Percentiles rank a stretch among this genome's conserved stretches.
Conservation (phyloP, 1,140 invertebrate species). For the Contarinia nasturtii region DNA sequence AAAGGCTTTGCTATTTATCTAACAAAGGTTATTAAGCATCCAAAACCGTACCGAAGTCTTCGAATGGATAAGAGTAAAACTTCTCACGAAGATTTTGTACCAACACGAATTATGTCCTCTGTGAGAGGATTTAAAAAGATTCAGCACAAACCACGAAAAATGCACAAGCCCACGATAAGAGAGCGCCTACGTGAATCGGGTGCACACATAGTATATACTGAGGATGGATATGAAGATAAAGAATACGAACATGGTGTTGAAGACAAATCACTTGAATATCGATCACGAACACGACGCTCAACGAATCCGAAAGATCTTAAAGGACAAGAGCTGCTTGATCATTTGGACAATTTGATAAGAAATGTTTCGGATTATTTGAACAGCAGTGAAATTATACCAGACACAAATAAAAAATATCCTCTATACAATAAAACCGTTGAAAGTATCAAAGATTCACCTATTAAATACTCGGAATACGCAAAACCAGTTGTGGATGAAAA, state of each 20-base stretch:
- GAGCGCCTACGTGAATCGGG: conserved; percentile 49
- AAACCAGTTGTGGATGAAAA: conserved; percentile 1
- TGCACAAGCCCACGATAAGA: conserved; percentile 36
- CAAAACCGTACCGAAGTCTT: too few relatives aligned
- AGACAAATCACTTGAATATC: conserved; percentile 41
- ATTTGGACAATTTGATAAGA: background rate
- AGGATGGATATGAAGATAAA: conserved; percentile 59
- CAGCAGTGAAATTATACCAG: background rate
- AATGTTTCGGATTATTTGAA: background rate
- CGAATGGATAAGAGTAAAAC: conserved; percentile 12
- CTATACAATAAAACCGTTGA: background rate
- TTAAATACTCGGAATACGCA: background rate
- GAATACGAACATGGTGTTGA: conserved; percentile 57
- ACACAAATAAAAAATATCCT: background rate
- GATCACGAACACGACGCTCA: conserved; percentile 3
- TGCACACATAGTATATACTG: conserved; percentile 49
- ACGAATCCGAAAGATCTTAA: background rate
- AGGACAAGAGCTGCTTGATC: background rate
- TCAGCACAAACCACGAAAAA: conserved; percentile 34
- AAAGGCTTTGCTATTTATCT: too few relatives aligned
- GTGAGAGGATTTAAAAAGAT: conserved; percentile 38
- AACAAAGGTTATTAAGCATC: too few relatives aligned
- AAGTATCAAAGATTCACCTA: background rate
- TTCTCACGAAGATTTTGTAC: conserved; percentile 33
- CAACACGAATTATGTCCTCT: conserved; percentile 43